Evolutionary conservation across 2,888 invertebrate species (phyloP), one percentile per base, ranked within the genome.

Genomic region (Pammene aurita): DNA sequence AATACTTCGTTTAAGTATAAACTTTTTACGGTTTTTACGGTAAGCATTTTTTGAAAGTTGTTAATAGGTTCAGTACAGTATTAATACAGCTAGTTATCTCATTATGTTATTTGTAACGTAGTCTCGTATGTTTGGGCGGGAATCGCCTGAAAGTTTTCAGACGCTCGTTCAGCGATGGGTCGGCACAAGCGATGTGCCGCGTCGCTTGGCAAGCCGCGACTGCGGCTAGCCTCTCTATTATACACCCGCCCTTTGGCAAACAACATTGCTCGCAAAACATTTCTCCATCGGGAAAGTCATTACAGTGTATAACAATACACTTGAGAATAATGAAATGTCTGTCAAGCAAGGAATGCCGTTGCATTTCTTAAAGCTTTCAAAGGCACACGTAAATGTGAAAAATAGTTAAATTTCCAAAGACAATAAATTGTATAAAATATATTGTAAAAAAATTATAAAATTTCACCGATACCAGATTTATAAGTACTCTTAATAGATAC

Each of bases 91-190:
- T 14, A n/a, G 5, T 46, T n/a, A 14, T n/a, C 10, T 58, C 6
- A 10, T 44, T 52, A n/a, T 50, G 38, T 42, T 26, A 52, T 34
- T 34, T 1, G 11, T 14, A 52, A 42, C 16, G 14, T 48, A 34
- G 34, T 52, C 13, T 52, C 5, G 52, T 34, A n/a, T 26, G 50
- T 63, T 26, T 56, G 42, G 52, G 50, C 50, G 55, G 56, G 35
- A 58, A 78, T 80, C 82, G 80, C 71, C 74, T 74, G 80, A 85
- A 88, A 89, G 84, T 88, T 88, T 68, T 85, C 83, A 83, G 84
- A 26, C 73, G 73, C 13, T 26, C 16, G 61, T 77, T 70, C 62
- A 35, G 41, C 57, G 64, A 72, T 42, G 66, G 71, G 73, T 70
- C 76, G 67, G 64, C 76, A 75, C 78, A 81, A 75, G 74, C 89